phyloP scores from a whole-genome alignment of 2,797 vertebrate species.

The Chrosomus eos region DNA sequence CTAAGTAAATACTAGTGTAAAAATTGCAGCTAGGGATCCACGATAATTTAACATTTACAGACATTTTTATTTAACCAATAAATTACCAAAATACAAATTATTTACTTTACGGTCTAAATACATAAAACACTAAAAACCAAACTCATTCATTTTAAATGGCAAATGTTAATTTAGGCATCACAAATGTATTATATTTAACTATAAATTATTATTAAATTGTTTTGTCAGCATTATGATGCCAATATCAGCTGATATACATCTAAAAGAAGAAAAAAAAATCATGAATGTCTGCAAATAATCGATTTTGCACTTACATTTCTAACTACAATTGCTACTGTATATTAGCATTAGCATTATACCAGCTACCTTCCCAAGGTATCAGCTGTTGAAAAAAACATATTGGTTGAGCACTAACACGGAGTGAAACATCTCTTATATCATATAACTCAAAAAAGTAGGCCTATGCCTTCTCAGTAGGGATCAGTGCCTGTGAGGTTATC shows the following conservation, averaged over 20 bases:
- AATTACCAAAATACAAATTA: not conserved
- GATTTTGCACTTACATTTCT: not conserved
- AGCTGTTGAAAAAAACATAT: conserved; percentile 12
- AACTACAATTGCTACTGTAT: not conserved
- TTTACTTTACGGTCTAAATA: not conserved
- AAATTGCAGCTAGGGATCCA: not conserved
- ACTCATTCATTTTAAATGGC: not conserved
- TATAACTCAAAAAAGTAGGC: not conserved
- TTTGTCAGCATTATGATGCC: not conserved
- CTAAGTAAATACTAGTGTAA: not conserved
- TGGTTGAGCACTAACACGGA: not conserved
- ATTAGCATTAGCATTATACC: conserved; percentile 6
- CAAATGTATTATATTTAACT: not conserved
- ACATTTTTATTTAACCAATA: not conserved
- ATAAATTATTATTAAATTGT: not conserved
- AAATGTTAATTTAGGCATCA: not conserved
- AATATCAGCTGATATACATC: not conserved
- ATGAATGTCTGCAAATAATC: not conserved
- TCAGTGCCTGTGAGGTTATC: not conserved
- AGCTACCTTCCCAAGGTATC: not conserved
- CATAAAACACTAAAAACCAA: not conserved
- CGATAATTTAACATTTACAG: not conserved
- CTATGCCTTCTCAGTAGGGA: not conserved
- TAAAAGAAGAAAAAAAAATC: not conserved
- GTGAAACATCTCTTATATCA: not conserved